Evolutionary conservation across 2,888 invertebrate genomes (phyloP).

Genomic region (Acanthoscelides obtectus): DNA sequence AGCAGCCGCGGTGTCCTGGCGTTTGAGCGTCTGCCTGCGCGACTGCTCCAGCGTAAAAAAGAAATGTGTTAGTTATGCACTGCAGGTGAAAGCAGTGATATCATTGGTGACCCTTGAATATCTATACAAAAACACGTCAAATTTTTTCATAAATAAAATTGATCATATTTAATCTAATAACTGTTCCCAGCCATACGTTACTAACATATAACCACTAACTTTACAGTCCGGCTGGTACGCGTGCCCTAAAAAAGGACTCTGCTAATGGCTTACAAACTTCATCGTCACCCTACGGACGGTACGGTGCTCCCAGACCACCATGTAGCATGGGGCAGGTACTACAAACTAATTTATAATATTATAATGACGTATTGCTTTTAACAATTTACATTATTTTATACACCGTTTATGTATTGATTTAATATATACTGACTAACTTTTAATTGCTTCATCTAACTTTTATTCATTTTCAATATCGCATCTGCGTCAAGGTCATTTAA

Average conservation of each 20-base stretch:
- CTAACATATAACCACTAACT: neutral
- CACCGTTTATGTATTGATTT: neutral
- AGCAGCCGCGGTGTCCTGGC: no score
- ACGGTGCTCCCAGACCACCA: conserved; percentile 59
- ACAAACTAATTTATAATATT: neutral
- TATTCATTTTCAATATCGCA: no score
- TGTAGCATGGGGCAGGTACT: conserved; percentile 65
- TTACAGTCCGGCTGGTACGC: conserved; percentile 20
- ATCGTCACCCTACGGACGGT: conserved; percentile 50
- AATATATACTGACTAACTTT: conserved; percentile 8
- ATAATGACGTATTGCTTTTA: conserved; percentile 4
- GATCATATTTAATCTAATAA: no score
- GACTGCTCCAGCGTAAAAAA: no score
- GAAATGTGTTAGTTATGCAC: no score
- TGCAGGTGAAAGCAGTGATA: no score
- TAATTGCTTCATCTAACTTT: neutral
- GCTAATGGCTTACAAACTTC: conserved; percentile 41
- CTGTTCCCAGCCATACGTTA: neutral
- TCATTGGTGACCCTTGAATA: no score
- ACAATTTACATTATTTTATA: conserved; percentile 6
- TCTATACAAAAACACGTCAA: no score
- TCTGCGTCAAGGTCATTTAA: no score
- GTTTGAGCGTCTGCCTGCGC: no score
- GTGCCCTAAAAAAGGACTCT: conserved; percentile 29
- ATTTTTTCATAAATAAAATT: no score